These are phyloP conservation scores for Scolopax mira DNA, from an alignment of 2,113 vertebrate species.

Conservation along the genomic window DNA sequence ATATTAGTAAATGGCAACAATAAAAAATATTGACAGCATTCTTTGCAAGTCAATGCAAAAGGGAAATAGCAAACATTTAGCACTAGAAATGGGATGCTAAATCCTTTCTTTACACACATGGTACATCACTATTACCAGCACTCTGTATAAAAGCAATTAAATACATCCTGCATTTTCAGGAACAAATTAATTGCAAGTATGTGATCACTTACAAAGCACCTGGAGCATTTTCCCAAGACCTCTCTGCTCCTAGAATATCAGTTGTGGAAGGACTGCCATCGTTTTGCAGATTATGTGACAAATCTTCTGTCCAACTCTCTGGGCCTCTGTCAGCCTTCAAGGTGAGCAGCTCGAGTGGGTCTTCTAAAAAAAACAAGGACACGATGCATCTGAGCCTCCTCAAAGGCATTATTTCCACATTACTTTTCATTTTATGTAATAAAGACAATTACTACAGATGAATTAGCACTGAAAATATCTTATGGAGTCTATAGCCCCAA, in stretches of 20 bases:
- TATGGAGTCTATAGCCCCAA: neutral
- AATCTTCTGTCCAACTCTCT: constrained; percentile 30
- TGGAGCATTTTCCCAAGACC: constrained; percentile 79
- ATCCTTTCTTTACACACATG: neutral
- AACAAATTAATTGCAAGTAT: neutral
- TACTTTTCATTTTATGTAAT: neutral
- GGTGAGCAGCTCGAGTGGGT: constrained; percentile 67
- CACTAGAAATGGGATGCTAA: neutral
- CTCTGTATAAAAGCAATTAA: neutral
- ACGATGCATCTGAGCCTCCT: neutral
- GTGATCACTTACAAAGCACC: constrained; percentile 72
- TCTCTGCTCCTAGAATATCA: constrained; percentile 75
- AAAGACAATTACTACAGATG: neutral
- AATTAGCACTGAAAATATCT: neutral
- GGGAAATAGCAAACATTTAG: neutral
- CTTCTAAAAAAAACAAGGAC: constrained; percentile 52
- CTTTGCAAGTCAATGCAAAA: neutral
- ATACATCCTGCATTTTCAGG: neutral
- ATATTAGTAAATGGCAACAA: neutral
- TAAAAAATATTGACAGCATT: neutral
- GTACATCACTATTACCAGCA: no score
- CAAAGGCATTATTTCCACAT: neutral
- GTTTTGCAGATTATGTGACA: neutral
- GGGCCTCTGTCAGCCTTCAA: constrained; percentile 62
- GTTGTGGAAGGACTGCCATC: constrained; percentile 70